Percentiles rank a stretch among this genome's conserved stretches.
These are phyloP conservation scores for Brachylomia viminalis DNA, from an alignment of 2,888 invertebrate genomes.

Conservation along the genomic window DNA sequence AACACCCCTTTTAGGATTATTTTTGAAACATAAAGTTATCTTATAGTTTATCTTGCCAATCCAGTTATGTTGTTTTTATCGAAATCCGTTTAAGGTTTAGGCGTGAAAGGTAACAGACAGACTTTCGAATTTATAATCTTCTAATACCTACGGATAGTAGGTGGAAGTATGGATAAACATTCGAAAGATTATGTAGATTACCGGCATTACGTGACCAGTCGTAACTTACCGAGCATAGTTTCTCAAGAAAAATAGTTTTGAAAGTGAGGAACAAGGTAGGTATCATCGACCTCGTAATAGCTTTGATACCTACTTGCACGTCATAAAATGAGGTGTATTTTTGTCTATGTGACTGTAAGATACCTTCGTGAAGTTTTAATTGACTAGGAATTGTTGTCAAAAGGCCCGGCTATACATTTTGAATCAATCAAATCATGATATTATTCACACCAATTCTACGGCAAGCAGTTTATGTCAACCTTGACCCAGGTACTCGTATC, in stretches of 20 bases:
- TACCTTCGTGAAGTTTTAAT: background rate
- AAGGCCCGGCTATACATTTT: background rate
- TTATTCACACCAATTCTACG: slow-evolving; percentile 3
- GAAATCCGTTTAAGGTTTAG: no score
- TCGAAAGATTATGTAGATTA: slow-evolving; percentile 22
- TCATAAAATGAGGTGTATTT: background rate
- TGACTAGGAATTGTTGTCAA: background rate
- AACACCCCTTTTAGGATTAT: no score
- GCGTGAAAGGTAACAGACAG: no score
- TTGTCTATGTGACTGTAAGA: background rate
- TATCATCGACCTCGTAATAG: background rate
- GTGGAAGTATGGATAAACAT: background rate
- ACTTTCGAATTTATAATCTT: no score
- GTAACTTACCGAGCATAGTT: background rate
- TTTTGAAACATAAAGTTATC: no score
- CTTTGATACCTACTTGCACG: background rate
- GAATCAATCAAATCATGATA: background rate
- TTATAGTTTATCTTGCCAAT: no score
- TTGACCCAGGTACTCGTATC: background rate
- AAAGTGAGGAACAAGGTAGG: background rate
- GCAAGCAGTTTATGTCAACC: background rate
- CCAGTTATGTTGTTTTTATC: no score
- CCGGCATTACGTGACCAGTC: slow-evolving; percentile 17
- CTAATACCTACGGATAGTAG: no score
- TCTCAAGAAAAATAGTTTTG: background rate